Conservation (phyloP, 2,113 vertebrate genomes). For the Chinchilla lanigera region DNA sequence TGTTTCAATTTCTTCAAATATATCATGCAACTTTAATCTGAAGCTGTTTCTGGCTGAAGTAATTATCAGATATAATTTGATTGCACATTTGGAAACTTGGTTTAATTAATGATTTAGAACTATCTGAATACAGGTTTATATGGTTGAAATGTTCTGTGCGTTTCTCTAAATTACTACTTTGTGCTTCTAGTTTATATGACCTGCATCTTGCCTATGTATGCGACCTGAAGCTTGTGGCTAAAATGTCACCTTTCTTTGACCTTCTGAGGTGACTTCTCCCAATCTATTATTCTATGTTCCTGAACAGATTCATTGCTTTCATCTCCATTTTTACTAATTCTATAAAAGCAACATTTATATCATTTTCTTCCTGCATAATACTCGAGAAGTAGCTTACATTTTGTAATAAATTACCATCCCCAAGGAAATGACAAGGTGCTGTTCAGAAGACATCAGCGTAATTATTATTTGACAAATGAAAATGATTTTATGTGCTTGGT, state of each 20-base stretch:
- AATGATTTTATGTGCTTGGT: not conserved
- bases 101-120: not conserved
- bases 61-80: not conserved
- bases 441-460: not conserved
- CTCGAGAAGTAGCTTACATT: not conserved
- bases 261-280: not conserved
- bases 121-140: not conserved
- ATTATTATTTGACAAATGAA: slow-evolving; percentile 30
- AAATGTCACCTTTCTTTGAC: not conserved
- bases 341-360: not conserved
- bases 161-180: not conserved
- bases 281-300: not conserved
- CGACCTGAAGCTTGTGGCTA: not conserved
- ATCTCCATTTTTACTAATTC: not conserved
- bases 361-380: not conserved
- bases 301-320: not conserved
- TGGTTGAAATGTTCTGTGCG: not conserved
- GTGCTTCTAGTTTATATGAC: not conserved
- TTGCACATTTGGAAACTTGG: not conserved
- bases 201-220: not conserved
- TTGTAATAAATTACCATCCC: not conserved
- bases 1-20: not conserved
- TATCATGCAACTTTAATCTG: not conserved
- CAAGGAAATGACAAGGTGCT: not conserved
- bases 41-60: not conserved